Percentiles rank a stretch among this genome's conserved stretches.
Conservation (phyloP, 2,888 invertebrate species). For the Ecliptopera silaceata region DNA sequence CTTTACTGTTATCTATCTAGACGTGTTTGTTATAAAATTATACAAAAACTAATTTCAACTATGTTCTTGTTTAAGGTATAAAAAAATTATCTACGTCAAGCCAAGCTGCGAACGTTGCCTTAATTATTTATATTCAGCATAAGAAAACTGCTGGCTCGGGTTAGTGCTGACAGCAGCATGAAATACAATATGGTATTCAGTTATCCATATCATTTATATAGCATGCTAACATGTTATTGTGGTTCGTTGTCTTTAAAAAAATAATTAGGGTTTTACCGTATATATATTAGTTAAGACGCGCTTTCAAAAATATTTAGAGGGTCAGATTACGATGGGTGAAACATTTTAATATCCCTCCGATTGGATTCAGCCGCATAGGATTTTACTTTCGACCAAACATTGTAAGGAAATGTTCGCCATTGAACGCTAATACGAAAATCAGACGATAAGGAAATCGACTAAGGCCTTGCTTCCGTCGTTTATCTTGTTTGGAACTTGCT, state of each 20-base stretch:
- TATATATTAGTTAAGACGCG: slow-evolving; percentile 52
- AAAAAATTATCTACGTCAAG: slow-evolving; percentile 49
- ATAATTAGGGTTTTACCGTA: slow-evolving; percentile 50
- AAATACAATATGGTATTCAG: slow-evolving; percentile 31
- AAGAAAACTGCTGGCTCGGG: slow-evolving; percentile 52
- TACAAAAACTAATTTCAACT: no score
- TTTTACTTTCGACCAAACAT: slow-evolving; percentile 28
- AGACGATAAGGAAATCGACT: slow-evolving; percentile 64
- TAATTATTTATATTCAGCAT: slow-evolving; percentile 75
- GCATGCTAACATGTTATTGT: slow-evolving; percentile 40
- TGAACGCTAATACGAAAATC: slow-evolving; percentile 70
- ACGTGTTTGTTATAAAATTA: no score
- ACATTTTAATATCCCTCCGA: slow-evolving; percentile 82
- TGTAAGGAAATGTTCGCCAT: slow-evolving; percentile 39
- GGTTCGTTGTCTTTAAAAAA: slow-evolving; percentile 48
- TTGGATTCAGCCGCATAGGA: slow-evolving; percentile 74
- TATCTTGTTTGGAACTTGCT: slow-evolving; percentile 36
- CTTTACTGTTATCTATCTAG: no score
- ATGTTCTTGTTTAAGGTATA: slow-evolving; percentile 7
- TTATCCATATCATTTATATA: slow-evolving; percentile 56
- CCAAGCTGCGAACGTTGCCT: slow-evolving; percentile 65
- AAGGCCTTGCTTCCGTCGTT: slow-evolving; percentile 46
- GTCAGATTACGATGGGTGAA: slow-evolving; percentile 59
- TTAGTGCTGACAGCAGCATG: background rate
- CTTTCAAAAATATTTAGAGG: slow-evolving; percentile 58